Evolutionary conservation across 2,888 invertebrate genomes (phyloP).

Genomic region (Melanargia galathea): DNA sequence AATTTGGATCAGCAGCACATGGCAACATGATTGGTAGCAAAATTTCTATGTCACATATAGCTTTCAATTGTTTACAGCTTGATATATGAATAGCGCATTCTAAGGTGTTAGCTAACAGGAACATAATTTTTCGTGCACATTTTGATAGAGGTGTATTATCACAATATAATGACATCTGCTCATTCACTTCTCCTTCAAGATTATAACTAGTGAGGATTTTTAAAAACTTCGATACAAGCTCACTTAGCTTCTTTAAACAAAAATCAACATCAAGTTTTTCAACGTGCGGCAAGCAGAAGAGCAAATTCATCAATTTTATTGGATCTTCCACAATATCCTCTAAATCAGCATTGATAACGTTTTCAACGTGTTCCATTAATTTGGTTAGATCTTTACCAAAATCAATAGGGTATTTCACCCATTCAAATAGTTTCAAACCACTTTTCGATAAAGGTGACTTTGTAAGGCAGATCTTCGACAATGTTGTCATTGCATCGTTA

Average conservation of each 20-base stretch:
- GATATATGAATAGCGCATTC: constrained; percentile 84
- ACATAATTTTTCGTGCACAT: constrained; percentile 72
- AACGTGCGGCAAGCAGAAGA: constrained; percentile 82
- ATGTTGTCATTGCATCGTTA: constrained; percentile 79
- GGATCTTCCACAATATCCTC: constrained; percentile 65
- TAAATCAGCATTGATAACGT: constrained; percentile 59
- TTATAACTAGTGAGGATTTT: constrained; percentile 58
- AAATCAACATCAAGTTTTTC: constrained; percentile 68
- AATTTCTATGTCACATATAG: constrained; percentile 68
- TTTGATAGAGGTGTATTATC: constrained; percentile 58
- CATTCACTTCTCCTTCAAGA: constrained; percentile 54
- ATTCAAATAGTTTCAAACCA: constrained; percentile 82
- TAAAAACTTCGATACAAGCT: constrained; percentile 59
- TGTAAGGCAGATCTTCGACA: constrained; percentile 85
- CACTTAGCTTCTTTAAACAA: constrained; percentile 57
- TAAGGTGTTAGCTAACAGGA: constrained; percentile 81
- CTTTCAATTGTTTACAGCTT: constrained; percentile 69
- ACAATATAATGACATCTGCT: constrained; percentile 60
- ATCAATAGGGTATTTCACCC: constrained; percentile 86
- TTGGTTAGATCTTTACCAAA: constrained; percentile 68
- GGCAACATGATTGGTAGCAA: constrained; percentile 72
- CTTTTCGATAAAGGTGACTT: constrained; percentile 85
- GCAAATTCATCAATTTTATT: constrained; percentile 69
- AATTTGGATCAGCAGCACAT: constrained; percentile 69
- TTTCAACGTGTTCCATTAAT: constrained; percentile 67